These are phyloP conservation scores for Pseudoips prasinana DNA, from an alignment of 2,888 invertebrate species.

Conservation along the genomic window DNA sequence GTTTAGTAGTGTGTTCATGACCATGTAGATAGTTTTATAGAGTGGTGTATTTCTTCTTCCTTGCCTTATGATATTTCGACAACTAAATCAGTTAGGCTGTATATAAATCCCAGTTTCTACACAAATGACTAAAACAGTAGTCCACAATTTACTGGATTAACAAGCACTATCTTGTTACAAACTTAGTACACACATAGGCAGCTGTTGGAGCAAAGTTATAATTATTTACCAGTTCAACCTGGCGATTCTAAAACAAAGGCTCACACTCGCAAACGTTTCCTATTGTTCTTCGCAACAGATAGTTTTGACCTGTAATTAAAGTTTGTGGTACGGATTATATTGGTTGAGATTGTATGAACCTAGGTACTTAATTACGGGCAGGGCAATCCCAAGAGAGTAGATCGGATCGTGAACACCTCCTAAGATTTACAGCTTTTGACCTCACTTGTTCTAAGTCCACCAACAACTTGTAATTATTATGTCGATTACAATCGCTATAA, in stretches of 20 bases:
- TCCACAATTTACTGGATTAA: conserved; percentile 28
- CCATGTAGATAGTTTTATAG: too few species aligned
- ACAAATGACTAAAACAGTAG: conserved; percentile 29
- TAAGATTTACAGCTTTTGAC: conserved; percentile 67
- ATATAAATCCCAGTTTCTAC: too few species aligned
- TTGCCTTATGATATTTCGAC: too few species aligned
- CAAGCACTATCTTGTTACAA: conserved; percentile 30
- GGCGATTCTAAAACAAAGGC: conserved; percentile 32
- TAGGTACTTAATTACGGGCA: conserved; percentile 59
- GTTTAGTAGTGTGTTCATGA: too few species aligned
- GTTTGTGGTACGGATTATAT: conserved; percentile 59
- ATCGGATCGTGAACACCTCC: conserved; percentile 45
- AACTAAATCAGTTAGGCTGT: too few species aligned
- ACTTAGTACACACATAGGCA: conserved; percentile 27
- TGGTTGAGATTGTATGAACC: conserved; percentile 57
- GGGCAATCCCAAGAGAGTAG: conserved; percentile 43
- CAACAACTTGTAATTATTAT: conserved; percentile 45
- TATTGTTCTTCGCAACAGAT: conserved; percentile 41
- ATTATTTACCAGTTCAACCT: conserved; percentile 30
- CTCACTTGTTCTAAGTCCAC: conserved; percentile 51
- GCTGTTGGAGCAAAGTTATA: conserved; percentile 36
- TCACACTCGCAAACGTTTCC: conserved; percentile 26
- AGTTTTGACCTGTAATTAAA: conserved; percentile 61
- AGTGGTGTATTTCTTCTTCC: too few species aligned
- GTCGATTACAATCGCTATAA: conserved; percentile 33